Evolutionary conservation across 2,113 vertebrate genomes (phyloP).

Genomic region (Ahaetulla prasina): DNA sequence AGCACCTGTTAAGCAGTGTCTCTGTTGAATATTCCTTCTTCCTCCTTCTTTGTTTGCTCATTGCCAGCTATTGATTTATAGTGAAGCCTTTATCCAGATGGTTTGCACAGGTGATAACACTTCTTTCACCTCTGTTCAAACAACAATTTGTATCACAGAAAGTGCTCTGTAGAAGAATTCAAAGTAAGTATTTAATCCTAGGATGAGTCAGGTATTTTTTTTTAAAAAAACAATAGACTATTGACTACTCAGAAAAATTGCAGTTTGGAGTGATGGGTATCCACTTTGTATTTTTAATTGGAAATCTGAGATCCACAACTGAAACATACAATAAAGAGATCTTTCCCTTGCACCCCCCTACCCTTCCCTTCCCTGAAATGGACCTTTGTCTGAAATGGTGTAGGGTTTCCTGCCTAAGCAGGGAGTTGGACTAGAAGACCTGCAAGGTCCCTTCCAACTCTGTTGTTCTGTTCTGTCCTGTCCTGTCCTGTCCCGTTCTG

Average conservation of each 20-base stretch:
- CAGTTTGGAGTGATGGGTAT: not conserved
- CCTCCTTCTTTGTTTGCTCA: not conserved
- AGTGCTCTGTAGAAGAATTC: not conserved
- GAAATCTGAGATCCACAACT: not conserved
- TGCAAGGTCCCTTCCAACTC: not conserved
- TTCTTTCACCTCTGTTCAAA: not conserved
- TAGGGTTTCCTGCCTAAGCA: too few relatives aligned
- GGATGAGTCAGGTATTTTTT: not conserved
- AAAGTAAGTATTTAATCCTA: not conserved
- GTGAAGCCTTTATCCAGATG: conserved; percentile 17
- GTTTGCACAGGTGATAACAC: not conserved
- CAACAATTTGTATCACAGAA: conserved; percentile 15
- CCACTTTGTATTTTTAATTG: not conserved
- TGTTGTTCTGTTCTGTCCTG: not conserved
- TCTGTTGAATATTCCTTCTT: not conserved
- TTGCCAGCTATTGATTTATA: not conserved
- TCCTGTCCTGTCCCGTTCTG: too few relatives aligned
- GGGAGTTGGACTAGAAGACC: too few relatives aligned
- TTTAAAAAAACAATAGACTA: not conserved
- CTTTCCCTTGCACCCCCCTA: not conserved
- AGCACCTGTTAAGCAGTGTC: conserved; percentile 2
- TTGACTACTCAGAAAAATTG: not conserved
- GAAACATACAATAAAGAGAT: not conserved
- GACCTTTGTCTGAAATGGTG: too few relatives aligned
- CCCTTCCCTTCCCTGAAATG: not conserved